Conservation (phyloP, 2,888 invertebrate species). For the Drepanosiphum platanoidis region DNA sequence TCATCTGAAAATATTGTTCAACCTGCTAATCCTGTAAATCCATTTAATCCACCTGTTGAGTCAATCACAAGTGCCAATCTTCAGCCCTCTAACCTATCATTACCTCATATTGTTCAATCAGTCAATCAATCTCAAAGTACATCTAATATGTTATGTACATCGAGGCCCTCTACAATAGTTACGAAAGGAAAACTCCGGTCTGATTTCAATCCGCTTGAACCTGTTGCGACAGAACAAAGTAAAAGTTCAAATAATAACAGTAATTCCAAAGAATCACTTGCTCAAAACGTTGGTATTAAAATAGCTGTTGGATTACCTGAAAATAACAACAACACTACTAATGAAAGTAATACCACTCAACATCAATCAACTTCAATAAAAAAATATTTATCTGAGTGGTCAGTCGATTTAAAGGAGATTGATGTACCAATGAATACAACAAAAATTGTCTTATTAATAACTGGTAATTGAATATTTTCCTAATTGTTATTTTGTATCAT, state of each 20-base stretch:
- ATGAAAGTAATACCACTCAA: neutral
- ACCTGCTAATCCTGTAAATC: slow-evolving; percentile 15
- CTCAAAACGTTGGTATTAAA: slow-evolving; percentile 45
- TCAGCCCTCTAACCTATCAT: neutral
- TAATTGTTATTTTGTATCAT: neutral
- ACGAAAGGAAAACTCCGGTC: neutral
- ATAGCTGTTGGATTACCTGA: slow-evolving; percentile 33
- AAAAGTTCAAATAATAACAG: neutral
- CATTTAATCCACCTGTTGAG: slow-evolving; percentile 37
- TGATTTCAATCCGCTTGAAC: neutral
- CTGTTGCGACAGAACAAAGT: neutral
- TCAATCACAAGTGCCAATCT: neutral
- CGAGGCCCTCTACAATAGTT: neutral
- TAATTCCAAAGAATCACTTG: slow-evolving; percentile 32
- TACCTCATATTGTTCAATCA: slow-evolving; percentile 21
- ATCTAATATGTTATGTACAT: neutral
- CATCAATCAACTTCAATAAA: slow-evolving; percentile 8
- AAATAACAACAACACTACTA: neutral
- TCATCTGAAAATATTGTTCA: slow-evolving; percentile 13
- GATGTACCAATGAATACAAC: no score
- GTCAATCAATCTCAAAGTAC: neutral
- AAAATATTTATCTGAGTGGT: slow-evolving; percentile 38
- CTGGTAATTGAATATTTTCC: slow-evolving; percentile 5
- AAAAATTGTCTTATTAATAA: neutral
- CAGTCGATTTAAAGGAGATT: slow-evolving; percentile 5